phyloP scores from a whole-genome alignment of 2,888 invertebrate species.

The Yponomeuta cagnagella region DNA sequence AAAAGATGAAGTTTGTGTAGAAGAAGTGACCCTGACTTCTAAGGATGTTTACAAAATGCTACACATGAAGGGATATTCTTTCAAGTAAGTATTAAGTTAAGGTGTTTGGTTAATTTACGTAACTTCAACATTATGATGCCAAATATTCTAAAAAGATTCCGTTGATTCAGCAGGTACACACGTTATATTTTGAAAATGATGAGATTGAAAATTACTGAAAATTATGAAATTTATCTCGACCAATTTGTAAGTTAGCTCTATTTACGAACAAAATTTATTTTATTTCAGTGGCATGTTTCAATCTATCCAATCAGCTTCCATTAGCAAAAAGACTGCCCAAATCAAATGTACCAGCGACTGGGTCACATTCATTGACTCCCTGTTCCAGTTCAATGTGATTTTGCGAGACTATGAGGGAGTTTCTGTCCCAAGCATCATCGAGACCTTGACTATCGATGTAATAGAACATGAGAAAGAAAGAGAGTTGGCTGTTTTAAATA shows the following conservation, averaged over 20 bases:
- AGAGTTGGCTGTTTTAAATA: background rate
- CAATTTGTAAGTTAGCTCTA: background rate
- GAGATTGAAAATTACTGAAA: background rate
- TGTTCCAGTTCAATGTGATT: slow-evolving; percentile 33
- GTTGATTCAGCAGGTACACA: too few species aligned
- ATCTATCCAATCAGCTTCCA: slow-evolving; percentile 27
- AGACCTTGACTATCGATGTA: slow-evolving; percentile 14
- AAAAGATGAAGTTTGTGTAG: slow-evolving; percentile 10
- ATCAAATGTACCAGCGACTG: slow-evolving; percentile 33
- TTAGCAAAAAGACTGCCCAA: slow-evolving; percentile 24
- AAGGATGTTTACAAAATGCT: slow-evolving; percentile 34
- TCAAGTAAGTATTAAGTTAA: slow-evolving; percentile 26
- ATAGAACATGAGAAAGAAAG: background rate
- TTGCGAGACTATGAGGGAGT: slow-evolving; percentile 28
- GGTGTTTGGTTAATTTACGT: background rate
- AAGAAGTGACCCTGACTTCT: slow-evolving; percentile 23
- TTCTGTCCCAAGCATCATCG: slow-evolving; percentile 18
- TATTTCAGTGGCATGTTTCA: slow-evolving; percentile 32
- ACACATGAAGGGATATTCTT: slow-evolving; percentile 30
- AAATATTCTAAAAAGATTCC: too few species aligned
- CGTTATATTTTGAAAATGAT: too few species aligned
- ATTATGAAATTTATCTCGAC: too few species aligned
- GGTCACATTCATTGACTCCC: slow-evolving; percentile 33
- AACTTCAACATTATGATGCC: background rate
- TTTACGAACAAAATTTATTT: slow-evolving; percentile 9